Conservation (phyloP, 2,113 vertebrate species). For the Archocentrus centrarchus region DNA sequence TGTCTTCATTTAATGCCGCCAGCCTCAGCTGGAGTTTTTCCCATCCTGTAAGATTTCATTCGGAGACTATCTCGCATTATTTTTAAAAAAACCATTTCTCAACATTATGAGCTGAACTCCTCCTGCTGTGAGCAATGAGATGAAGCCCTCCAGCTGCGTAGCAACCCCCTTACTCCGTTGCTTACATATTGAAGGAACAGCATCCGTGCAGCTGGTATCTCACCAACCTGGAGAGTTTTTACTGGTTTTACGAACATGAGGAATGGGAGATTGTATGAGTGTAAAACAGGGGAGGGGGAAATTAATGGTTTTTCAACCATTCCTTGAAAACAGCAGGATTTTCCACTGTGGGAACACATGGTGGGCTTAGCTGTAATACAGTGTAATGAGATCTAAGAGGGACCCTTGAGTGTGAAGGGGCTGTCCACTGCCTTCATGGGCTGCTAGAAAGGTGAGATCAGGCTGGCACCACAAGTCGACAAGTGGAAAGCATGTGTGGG, state of each 20-base stretch:
- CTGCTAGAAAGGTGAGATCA: conserved; percentile 71
- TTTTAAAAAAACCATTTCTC: conserved; percentile 19
- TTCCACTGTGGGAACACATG: conserved; percentile 63
- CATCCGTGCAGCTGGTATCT: conserved; percentile 35
- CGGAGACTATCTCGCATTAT: conserved; percentile 27
- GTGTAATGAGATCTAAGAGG: conserved; percentile 68
- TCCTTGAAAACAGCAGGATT: conserved; percentile 46
- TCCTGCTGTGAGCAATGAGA: conserved; percentile 51
- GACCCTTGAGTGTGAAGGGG: conserved; percentile 61
- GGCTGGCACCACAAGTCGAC: conserved; percentile 46
- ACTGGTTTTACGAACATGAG: conserved; percentile 37
- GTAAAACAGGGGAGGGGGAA: conserved; percentile 19
- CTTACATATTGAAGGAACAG: conserved; percentile 23
- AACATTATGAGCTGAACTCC: conserved; percentile 34
- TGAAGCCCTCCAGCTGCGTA: conserved; percentile 18
- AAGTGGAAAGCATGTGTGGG: conserved; percentile 53
- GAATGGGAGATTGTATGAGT: conserved; percentile 20
- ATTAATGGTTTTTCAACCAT: conserved; percentile 57
- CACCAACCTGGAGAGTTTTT: conserved; percentile 21
- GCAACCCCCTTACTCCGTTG: not conserved
- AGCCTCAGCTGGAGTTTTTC: conserved; percentile 18
- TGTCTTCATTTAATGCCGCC: conserved; percentile 54
- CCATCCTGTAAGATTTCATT: conserved; percentile 62
- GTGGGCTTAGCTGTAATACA: conserved; percentile 52
- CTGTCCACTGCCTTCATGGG: conserved; percentile 55